Percentiles rank a stretch among this genome's conserved stretches.
These are phyloP conservation scores for Rosalia funebris DNA, from an alignment of 2,888 invertebrate genomes.

Conservation along the genomic window DNA sequence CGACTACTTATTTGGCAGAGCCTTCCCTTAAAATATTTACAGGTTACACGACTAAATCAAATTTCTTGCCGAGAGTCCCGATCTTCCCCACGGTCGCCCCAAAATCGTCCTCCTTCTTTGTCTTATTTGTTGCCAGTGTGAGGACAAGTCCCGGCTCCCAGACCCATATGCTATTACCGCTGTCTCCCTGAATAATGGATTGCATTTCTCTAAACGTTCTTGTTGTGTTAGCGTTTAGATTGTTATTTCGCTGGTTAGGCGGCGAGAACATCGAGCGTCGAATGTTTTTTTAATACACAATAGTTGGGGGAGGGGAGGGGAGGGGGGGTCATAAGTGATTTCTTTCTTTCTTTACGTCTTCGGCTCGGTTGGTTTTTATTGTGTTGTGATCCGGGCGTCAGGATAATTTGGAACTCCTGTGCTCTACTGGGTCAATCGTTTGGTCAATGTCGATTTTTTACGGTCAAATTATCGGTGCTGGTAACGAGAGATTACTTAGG, in stretches of 20 bases:
- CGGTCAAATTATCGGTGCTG: neutral
- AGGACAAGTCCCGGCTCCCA: slow-evolving; percentile 29
- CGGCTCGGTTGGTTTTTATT: neutral
- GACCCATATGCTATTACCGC: slow-evolving; percentile 54
- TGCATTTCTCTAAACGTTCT: slow-evolving; percentile 49
- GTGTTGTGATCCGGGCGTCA: neutral
- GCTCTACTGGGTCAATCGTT: neutral
- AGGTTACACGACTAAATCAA: slow-evolving; percentile 15
- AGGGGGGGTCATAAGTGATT: slow-evolving; percentile 3
- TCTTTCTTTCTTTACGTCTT: neutral
- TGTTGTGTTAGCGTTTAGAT: slow-evolving; percentile 37
- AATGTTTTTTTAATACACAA: slow-evolving; percentile 27
- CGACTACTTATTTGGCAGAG: neutral
- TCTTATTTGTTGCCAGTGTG: slow-evolving; percentile 36
- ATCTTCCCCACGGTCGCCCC: slow-evolving; percentile 8
- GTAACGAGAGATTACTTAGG: neutral
- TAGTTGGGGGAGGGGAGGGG: neutral
- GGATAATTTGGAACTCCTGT: neutral
- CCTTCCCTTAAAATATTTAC: neutral
- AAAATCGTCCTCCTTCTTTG: slow-evolving; percentile 30
- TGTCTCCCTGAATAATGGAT: slow-evolving; percentile 57
- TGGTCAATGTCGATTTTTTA: neutral
- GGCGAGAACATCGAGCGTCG: slow-evolving; percentile 31
- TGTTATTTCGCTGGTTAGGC: slow-evolving; percentile 35
- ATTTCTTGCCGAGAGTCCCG: slow-evolving; percentile 17